Evolutionary conservation across 2,113 vertebrate genomes (phyloP).

Genomic region (Isichthys henryi): DNA sequence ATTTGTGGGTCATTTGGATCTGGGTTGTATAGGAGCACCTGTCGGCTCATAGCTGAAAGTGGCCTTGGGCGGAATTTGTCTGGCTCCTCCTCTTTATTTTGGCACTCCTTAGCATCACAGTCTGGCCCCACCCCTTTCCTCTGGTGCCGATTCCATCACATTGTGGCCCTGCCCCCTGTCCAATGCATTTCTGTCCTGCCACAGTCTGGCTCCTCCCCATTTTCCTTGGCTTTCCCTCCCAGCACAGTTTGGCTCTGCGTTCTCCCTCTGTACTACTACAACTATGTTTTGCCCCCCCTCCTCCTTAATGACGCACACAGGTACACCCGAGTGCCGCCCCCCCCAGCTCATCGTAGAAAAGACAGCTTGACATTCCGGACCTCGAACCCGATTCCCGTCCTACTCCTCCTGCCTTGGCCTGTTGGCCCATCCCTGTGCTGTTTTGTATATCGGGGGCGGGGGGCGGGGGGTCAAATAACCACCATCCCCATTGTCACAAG

Average conservation of each 20-base stretch:
- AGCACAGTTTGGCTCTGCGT: neutral
- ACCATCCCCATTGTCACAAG: slow-evolving; percentile 22
- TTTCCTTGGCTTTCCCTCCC: neutral
- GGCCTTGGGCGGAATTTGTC: neutral
- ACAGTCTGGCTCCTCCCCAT: too few species aligned
- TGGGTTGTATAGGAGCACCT: neutral
- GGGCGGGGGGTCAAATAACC: slow-evolving; percentile 10
- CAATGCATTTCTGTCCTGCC: neutral
- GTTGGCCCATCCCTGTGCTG: neutral
- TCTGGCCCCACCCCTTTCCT: neutral
- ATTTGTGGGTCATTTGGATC: neutral
- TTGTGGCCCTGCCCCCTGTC: neutral
- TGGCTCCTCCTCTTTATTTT: neutral
- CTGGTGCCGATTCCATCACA: neutral
- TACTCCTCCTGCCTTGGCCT: neutral
- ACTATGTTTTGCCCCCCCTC: neutral
- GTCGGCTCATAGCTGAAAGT: neutral
- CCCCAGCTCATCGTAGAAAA: neutral
- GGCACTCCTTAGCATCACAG: neutral
- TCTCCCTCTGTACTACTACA: neutral
- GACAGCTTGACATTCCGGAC: neutral
- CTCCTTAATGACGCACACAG: too few species aligned
- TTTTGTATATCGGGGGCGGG: slow-evolving; percentile 6
- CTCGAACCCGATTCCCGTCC: neutral
- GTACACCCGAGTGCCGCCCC: too few species aligned